Percentiles rank a stretch among this genome's conserved stretches.
Conservation (phyloP, 2,888 invertebrate genomes). For the Pandemis heparana region DNA sequence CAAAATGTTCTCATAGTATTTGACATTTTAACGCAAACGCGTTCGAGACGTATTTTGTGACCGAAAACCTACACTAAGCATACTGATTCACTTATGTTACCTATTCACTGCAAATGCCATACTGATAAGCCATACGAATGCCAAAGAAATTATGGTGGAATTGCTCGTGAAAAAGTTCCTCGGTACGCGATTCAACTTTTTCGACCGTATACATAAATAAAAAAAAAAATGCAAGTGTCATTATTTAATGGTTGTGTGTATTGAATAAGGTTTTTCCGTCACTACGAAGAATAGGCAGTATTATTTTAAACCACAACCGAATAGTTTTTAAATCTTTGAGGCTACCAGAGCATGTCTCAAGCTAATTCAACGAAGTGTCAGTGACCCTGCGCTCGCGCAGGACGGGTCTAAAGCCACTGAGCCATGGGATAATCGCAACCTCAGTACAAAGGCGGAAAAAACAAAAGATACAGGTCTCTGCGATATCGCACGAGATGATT, state of each 20-base stretch:
- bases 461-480: conserved; percentile 5
- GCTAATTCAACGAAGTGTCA: conserved; percentile 33
- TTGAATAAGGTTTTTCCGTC: background rate
- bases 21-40: too few relatives aligned
- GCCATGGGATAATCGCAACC: conserved; percentile 27
- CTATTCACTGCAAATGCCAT: too few relatives aligned
- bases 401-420: conserved; percentile 25
- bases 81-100: too few relatives aligned
- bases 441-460: conserved; percentile 11
- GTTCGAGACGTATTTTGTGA: too few relatives aligned
- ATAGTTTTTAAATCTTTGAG: conserved; percentile 17
- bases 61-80: too few relatives aligned
- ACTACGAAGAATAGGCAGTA: background rate
- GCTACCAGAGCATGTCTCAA: conserved; percentile 30
- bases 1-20: too few relatives aligned
- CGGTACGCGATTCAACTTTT: too few relatives aligned
- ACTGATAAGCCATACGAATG: too few relatives aligned
- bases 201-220: too few relatives aligned
- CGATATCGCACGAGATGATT: conserved; percentile 14
- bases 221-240: too few relatives aligned
- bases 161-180: too few relatives aligned
- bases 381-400: conserved; percentile 29
- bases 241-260: background rate
- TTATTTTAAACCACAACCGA: conserved; percentile 9
- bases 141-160: too few relatives aligned